Evolutionary conservation across 2,888 invertebrate genomes (phyloP).

Genomic region (Cenopis cana): DNA sequence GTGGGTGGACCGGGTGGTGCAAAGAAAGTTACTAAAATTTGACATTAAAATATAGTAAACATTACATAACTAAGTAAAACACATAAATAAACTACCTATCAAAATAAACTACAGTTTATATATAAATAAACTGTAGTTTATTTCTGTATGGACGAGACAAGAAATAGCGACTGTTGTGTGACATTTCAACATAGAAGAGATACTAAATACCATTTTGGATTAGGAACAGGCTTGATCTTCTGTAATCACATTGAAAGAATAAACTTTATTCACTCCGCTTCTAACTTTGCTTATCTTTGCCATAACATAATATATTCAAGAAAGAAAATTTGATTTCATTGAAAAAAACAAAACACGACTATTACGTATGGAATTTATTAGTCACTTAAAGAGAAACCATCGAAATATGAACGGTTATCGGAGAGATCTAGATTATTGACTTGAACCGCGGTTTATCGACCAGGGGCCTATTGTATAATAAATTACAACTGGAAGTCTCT

Average conservation of each 20-base stretch:
- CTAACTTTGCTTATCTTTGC: no score
- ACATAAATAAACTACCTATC: no score
- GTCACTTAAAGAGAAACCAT: constrained; percentile 36
- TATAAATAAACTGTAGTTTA: no score
- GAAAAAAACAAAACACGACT: constrained; percentile 24
- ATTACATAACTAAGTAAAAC: no score
- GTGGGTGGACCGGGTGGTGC: no score
- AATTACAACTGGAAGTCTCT: no score
- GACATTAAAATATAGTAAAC: no score
- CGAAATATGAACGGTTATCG: constrained; percentile 34
- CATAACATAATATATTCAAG: background rate
- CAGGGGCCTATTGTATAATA: no score
- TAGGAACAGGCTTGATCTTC: background rate
- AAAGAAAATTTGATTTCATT: constrained; percentile 10
- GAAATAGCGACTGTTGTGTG: no score
- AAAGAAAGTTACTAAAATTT: no score
- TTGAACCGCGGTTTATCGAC: constrained; percentile 18
- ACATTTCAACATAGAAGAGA: background rate
- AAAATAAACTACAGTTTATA: no score
- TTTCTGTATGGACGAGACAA: no score
- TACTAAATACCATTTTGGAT: background rate
- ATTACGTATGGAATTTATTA: constrained; percentile 18
- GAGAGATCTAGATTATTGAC: constrained; percentile 40
- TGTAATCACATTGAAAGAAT: background rate
- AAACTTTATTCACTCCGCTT: background rate